Conservation (phyloP, 2,888 invertebrate species). For the Busseola fusca region DNA sequence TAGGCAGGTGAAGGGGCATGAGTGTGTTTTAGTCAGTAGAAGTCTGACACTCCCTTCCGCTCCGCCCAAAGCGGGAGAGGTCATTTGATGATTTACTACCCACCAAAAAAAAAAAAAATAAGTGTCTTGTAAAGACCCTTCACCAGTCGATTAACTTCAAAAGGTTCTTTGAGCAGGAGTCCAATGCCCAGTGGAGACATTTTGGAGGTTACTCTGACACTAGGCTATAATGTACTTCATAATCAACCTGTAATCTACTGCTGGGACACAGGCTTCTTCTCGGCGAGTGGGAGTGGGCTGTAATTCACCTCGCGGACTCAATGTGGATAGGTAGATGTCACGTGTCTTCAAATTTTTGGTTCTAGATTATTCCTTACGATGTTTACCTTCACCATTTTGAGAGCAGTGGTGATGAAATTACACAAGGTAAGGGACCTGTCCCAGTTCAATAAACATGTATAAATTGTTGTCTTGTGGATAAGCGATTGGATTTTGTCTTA, state of each 20-base stretch:
- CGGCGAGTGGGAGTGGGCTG: no score
- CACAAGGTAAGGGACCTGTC: neutral
- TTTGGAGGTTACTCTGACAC: neutral
- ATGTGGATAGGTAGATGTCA: no score
- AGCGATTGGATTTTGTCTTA: neutral
- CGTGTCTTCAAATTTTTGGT: neutral
- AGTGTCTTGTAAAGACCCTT: conserved; percentile 33
- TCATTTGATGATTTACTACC: no score
- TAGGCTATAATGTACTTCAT: neutral
- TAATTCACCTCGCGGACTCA: no score
- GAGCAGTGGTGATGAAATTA: neutral
- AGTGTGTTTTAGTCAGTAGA: no score
- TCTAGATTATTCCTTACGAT: neutral
- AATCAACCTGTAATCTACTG: neutral
- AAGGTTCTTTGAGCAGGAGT: conserved; percentile 32
- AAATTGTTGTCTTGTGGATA: neutral
- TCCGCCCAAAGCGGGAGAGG: no score
- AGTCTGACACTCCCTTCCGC: no score
- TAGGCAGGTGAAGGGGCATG: no score
- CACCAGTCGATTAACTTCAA: conserved; percentile 32
- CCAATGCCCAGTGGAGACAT: neutral
- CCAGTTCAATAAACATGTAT: neutral
- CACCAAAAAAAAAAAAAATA: no score
- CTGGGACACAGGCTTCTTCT: no score
- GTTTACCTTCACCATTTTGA: neutral